Evolutionary conservation across 2,888 invertebrate genomes (phyloP).

Genomic region (Lochmaea crataegi): DNA sequence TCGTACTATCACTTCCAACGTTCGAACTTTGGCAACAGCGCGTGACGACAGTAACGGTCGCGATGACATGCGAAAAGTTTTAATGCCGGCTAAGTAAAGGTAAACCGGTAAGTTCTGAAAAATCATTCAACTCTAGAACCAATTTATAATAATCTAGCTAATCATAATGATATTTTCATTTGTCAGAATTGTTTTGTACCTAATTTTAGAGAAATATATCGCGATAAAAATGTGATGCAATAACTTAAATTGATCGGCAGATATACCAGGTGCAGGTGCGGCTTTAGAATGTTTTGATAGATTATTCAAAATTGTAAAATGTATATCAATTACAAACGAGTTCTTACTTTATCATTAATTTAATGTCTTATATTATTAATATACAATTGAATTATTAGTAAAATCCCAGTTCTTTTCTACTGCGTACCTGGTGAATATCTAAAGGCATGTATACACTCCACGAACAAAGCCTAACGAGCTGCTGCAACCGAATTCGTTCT

Average conservation of each 20-base stretch:
- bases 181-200: neutral
- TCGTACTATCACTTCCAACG: neutral
- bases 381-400: too few species aligned
- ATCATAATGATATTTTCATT: neutral
- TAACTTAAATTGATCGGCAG: neutral
- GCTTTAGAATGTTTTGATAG: neutral
- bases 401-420: too few species aligned
- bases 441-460: too few species aligned
- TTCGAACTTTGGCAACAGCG: neutral
- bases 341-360: too few species aligned
- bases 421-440: too few species aligned
- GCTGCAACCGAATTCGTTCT: too few species aligned
- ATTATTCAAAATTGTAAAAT: neutral
- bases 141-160: neutral
- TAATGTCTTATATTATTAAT: too few species aligned
- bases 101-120: slow-evolving; percentile 9
- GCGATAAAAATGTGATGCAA: neutral
- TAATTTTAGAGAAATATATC: neutral
- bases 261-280: neutral
- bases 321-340: neutral
- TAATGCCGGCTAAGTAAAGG: neutral
- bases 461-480: too few species aligned
- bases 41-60: neutral
- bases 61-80: slow-evolving; percentile 21
- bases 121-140: slow-evolving; percentile 1